Base-by-base conservation (phyloP, 2,888 invertebrate genomes). In the Proisotoma minuta region DNA sequence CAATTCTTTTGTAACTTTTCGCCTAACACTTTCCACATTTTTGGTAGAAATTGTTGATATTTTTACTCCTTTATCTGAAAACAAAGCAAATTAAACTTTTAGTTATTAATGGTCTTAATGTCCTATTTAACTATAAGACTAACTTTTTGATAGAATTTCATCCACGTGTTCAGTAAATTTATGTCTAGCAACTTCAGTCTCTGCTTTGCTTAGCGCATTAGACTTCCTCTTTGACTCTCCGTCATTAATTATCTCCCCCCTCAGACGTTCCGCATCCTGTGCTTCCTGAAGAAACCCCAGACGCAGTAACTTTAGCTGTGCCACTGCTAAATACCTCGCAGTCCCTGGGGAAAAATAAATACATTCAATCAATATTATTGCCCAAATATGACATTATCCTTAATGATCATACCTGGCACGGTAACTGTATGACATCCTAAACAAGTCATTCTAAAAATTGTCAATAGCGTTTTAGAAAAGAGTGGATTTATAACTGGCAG, bases 401-500 rank as follows among this genome's bases (percentile, higher is more conserved):
- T 18, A 47, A 47, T 15, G 12, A 23, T 23, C 23, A 26, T 43
- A 84, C 85, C 78, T 76, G 84, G 80, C 74, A 86, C 81, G 79
- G 89, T 88, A 10, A 91, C 78, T 72, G 79, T 82, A 70, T 80
- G 84, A 76, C 93, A 93, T 57, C 81, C 79, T 3, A 88, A 77
- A 75, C 93, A 93, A 22, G 84, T 82, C 1, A 87, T 79, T 66
- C 84, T 83, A 56, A 91, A 80, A 8, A 92, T 77, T 1, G 81
- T 83, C 59, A 82, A 84, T 20, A 96, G 81, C 28, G 84, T 82
- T 75, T 86, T 87, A 67, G 89, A 86, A 75, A 93, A 92, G 51
- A 98, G 76, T 0, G 98, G 97, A 81, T 98, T 97, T 61, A 91
- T 86, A 0, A 93, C 89, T 0, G 92, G 86, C 12, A 96, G 79